These are phyloP conservation scores for Chiroxiphia lanceolata DNA, from an alignment of 2,797 vertebrate species.

Conservation along the genomic window DNA sequence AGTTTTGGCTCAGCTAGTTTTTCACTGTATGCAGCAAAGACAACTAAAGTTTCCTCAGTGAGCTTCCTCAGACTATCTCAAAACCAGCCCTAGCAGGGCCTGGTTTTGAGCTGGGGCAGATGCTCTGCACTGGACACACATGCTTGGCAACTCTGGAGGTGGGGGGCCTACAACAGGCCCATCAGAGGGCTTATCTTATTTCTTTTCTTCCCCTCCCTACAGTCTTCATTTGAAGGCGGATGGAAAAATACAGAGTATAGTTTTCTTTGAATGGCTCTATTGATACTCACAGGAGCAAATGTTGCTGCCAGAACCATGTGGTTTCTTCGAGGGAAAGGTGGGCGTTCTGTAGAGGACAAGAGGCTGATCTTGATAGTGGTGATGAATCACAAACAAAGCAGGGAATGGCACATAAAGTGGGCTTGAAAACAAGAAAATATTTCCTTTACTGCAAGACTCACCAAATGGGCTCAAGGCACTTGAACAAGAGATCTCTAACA, in stretches of 20 bases:
- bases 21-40: neutral
- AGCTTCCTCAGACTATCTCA: fast-evolving
- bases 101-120: neutral
- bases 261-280: neutral
- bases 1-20: neutral
- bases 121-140: neutral
- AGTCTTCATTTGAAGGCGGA: neutral
- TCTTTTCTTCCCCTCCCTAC: neutral
- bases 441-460: neutral
- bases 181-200: neutral
- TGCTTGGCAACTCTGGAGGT: neutral
- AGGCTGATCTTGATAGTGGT: neutral
- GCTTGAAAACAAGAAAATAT: neutral
- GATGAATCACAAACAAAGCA: neutral
- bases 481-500: neutral
- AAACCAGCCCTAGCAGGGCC: neutral
- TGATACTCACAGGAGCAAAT: neutral
- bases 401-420: neutral
- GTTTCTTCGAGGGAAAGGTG: neutral
- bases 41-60: neutral
- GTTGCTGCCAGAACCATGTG: neutral
- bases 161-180: neutral
- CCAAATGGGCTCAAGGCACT: neutral
- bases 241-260: neutral
- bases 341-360: neutral